These are phyloP conservation scores for Sinotaia quadrata DNA, from an alignment of 2,888 invertebrate species.

Conservation along the genomic window DNA sequence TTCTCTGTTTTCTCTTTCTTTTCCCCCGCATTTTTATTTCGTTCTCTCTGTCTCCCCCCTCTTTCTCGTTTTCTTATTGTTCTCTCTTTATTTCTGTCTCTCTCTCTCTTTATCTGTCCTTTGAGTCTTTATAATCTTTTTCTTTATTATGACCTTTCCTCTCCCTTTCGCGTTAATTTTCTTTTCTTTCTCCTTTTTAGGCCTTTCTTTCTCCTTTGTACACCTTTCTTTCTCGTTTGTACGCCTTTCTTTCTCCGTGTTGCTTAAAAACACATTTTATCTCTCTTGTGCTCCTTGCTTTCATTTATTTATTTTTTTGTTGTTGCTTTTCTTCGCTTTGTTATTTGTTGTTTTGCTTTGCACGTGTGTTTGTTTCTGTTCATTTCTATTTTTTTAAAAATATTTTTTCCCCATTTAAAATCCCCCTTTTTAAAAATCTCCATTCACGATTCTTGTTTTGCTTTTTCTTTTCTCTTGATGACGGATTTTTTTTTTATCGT, in stretches of 20 bases:
- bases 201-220: neutral
- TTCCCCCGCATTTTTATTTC: neutral
- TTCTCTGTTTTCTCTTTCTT: constrained; percentile 3
- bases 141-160: neutral
- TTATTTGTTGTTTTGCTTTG: neutral
- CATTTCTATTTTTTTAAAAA: too few species aligned
- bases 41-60: neutral
- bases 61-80: neutral
- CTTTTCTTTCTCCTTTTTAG: neutral
- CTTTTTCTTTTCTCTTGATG: too few species aligned
- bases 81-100: neutral
- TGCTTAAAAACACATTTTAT: neutral
- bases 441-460: too few species aligned
- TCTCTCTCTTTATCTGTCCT: neutral
- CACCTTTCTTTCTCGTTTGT: neutral
- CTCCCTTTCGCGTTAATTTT: neutral
- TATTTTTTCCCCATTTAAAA: too few species aligned
- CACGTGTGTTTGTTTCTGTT: too few species aligned
- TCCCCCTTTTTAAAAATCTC: too few species aligned
- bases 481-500: too few species aligned
- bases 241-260: neutral
- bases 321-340: neutral
- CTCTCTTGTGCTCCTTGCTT: too few species aligned
- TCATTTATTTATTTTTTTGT: neutral
- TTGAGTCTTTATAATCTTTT: neutral